A percentile compares a stretch with the other conserved stretches of the same genome.
phyloP scores from a whole-genome alignment of 2,113 vertebrate genomes.

The Thymallus thymallus region DNA sequence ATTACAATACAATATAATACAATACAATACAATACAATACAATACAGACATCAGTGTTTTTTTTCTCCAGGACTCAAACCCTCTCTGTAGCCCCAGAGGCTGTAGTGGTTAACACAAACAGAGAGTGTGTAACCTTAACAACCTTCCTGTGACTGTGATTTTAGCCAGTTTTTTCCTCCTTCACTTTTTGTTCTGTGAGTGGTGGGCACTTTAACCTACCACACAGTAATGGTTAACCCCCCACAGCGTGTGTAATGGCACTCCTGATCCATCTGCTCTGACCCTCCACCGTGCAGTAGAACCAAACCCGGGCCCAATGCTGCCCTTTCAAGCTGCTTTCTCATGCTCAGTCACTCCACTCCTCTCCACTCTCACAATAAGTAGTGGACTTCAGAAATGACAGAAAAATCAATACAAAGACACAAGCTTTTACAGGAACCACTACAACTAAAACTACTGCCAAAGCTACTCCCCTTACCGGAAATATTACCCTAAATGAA shows the following conservation, averaged over 20 bases:
- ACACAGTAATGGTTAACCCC: conserved; percentile 66
- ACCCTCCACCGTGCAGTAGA: conserved; percentile 49
- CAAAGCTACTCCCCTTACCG: neutral
- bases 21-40: neutral
- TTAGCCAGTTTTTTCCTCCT: neutral
- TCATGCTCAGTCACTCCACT: conserved; percentile 33
- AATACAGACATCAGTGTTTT: neutral
- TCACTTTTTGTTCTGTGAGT: conserved; percentile 54
- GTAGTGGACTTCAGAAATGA: conserved; percentile 43
- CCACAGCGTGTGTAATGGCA: conserved; percentile 61
- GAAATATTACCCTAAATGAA: too few relatives aligned
- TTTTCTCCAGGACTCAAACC: neutral
- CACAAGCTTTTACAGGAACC: neutral
- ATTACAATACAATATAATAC: neutral
- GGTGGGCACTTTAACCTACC: conserved; percentile 72
- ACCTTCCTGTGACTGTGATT: conserved; percentile 38
- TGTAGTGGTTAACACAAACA: neutral
- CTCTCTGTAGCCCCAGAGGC: neutral
- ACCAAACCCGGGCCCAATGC: conserved; percentile 49
- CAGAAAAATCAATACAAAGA: conserved; percentile 46
- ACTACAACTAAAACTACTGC: neutral
- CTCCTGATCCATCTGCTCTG: conserved; percentile 71
- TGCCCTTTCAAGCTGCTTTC: conserved; percentile 62
- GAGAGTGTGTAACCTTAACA: neutral
- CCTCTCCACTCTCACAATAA: conserved; percentile 30